Evolutionary conservation across 1,140 invertebrate genomes (phyloP).

Genomic region (Halictus rubicundus): DNA sequence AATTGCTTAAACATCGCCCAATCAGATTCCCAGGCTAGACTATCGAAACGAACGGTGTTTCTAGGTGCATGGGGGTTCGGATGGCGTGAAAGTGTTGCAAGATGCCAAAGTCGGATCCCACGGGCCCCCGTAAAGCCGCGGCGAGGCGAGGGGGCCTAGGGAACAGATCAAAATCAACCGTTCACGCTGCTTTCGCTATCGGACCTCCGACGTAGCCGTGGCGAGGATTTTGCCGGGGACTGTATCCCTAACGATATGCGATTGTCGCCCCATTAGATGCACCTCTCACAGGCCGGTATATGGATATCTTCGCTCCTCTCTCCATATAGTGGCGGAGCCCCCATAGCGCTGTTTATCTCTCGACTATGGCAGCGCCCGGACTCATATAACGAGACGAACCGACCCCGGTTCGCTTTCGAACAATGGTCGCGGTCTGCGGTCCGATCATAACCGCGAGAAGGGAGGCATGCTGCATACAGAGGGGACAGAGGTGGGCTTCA

Average conservation of each 20-base stretch:
- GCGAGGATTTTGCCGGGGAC: constrained; percentile 61
- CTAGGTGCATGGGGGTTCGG: not conserved
- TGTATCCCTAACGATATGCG: constrained; percentile 75
- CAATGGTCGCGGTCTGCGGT: constrained; percentile 69
- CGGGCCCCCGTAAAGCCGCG: not conserved
- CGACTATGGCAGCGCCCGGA: constrained; percentile 58
- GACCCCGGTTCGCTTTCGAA: constrained; percentile 67
- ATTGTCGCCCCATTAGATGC: constrained; percentile 76
- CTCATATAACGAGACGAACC: constrained; percentile 72
- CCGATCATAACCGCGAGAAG: constrained; percentile 65
- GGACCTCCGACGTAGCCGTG: constrained; percentile 59
- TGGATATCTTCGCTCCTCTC: constrained; percentile 70
- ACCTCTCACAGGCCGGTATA: constrained; percentile 70
- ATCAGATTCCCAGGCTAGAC: not conserved
- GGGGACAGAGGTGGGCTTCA: too few species aligned
- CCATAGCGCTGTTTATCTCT: constrained; percentile 74
- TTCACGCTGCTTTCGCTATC: constrained; percentile 17
- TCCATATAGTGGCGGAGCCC: constrained; percentile 59
- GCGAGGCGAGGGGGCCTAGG: too few species aligned
- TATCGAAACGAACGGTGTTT: too few species aligned
- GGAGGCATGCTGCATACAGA: not conserved
- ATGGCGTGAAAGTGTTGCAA: not conserved
- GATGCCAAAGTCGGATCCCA: not conserved
- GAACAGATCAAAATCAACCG: constrained; percentile 30
- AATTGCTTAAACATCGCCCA: too few species aligned